Evolutionary conservation across 1,140 invertebrate species (phyloP).

Genomic region (Harpegnathos saltator): DNA sequence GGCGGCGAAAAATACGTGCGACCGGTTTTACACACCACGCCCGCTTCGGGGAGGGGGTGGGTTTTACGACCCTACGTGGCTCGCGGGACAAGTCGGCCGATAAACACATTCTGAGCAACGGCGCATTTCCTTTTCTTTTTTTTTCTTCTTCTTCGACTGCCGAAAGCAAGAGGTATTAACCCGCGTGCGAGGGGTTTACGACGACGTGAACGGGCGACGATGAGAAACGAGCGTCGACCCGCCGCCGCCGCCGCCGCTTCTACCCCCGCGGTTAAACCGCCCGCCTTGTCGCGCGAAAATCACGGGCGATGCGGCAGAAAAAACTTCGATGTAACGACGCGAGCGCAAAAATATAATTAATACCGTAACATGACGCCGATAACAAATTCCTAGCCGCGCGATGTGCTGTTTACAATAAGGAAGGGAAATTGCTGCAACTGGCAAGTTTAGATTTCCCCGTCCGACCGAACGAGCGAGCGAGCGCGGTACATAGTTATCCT

Average conservation of each 20-base stretch:
- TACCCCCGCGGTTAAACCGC: neutral
- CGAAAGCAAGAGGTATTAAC: slow-evolving; percentile 18
- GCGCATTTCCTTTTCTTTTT: slow-evolving; percentile 51
- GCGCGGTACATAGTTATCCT: slow-evolving; percentile 43
- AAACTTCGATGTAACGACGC: neutral
- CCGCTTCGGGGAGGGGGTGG: too few species aligned
- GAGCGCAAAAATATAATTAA: slow-evolving; percentile 39
- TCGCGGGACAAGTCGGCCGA: slow-evolving; percentile 70
- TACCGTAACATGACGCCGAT: neutral
- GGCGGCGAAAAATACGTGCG: slow-evolving; percentile 70
- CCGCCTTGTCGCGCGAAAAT: slow-evolving; percentile 1
- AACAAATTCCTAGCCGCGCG: slow-evolving; percentile 43
- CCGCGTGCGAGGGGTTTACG: slow-evolving; percentile 10
- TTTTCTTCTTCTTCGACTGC: slow-evolving; percentile 5
- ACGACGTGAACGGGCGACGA: neutral
- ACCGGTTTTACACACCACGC: slow-evolving; percentile 70
- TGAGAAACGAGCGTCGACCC: neutral
- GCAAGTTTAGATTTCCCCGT: slow-evolving; percentile 76
- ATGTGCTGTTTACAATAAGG: slow-evolving; percentile 42
- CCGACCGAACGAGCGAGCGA: slow-evolving; percentile 57
- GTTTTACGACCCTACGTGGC: slow-evolving; percentile 80
- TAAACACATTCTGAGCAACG: slow-evolving; percentile 67
- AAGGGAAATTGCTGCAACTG: slow-evolving; percentile 55
- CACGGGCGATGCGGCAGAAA: neutral
- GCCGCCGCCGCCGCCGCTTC: neutral